Conservation (phyloP, 64 coral and sea anemone species). For the Stichodactyla helianthus region DNA sequence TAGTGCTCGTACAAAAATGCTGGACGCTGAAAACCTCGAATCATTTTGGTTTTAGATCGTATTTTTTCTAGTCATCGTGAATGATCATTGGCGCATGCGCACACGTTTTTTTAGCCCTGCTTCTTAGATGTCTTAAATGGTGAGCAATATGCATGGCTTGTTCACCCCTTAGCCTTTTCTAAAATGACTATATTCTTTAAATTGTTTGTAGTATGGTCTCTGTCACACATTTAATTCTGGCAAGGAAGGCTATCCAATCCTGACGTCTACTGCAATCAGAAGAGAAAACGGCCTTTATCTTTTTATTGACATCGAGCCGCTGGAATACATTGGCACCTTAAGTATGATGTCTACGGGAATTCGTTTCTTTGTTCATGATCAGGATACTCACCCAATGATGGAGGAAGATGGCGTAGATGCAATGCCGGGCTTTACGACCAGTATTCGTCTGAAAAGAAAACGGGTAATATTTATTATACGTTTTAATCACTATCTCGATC, state of each 20-base stretch:
- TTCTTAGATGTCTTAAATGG: too few species aligned
- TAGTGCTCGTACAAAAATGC: too few species aligned
- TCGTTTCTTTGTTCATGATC: not conserved
- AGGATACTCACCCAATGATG: not conserved
- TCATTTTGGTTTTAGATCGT: too few species aligned
- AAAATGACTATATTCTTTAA: not conserved
- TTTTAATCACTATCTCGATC: too few species aligned
- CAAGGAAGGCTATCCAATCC: not conserved
- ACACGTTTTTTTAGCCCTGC: too few species aligned
- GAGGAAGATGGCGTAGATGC: not conserved
- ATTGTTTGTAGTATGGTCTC: not conserved
- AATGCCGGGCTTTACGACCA: not conserved
- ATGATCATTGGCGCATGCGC: too few species aligned
- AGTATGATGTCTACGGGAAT: not conserved
- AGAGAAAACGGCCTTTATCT: not conserved
- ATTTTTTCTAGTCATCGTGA: too few species aligned
- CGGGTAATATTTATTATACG: not conserved
- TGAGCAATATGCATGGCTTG: too few species aligned
- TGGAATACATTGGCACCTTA: not conserved
- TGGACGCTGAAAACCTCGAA: too few species aligned
- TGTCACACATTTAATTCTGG: conserved; percentile 11
- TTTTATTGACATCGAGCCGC: not conserved
- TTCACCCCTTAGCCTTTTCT: not conserved
- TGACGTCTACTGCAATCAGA: not conserved
- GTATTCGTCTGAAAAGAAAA: not conserved